Base-by-base conservation (phyloP, 2,113 vertebrate genomes). In the Prochilodus magdalenae region DNA sequence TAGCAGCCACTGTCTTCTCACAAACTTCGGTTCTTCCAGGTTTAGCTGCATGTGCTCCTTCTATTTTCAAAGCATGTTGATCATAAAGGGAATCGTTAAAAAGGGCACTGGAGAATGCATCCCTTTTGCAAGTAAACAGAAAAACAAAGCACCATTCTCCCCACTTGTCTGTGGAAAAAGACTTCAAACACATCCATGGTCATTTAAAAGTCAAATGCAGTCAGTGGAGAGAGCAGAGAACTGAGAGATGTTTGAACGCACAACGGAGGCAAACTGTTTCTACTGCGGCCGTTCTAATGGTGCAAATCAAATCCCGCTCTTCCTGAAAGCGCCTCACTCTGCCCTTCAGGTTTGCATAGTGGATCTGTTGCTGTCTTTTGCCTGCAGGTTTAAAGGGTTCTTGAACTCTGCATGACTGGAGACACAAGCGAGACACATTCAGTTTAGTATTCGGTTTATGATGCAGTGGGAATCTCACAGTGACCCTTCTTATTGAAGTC, bases 191-290 rank as follows among this genome's bases (percentile, higher is more conserved):
- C 67, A 44, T 33, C 65, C 66, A 36, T 49, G 79, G 79, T 40
- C 53, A 81, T 85, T 89, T 87, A 79, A 86, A 87, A 86, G 84
- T 89, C 81, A 85, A 83, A 85, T 84, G 53, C 40, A 40, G 59
- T 79, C 75, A 36, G 53, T 36, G 49, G n/a, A n/a, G 82, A 83
- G 81, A 76, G 78, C 30, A 65, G 51, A 80, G 63, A 74, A 67
- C 75, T 80, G 55, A 77, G 78, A 72, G 83, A 73, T 81, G 75
- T 86, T 87, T 83, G 83, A 86, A 84, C 77, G 76, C 47, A 47
- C 75, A 75, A 62, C 53, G 47, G 66, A 85, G 79, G 27, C 66
- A 26, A 22, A 80, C 55, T 86, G 85, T 87, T 84, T 84, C 76
- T 82, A 59, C 75, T 67, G 71, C 69, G 67, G 73, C 51, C 26